Evolutionary conservation across 2,888 invertebrate species (phyloP).

Genomic region (Synergus itoensis): DNA sequence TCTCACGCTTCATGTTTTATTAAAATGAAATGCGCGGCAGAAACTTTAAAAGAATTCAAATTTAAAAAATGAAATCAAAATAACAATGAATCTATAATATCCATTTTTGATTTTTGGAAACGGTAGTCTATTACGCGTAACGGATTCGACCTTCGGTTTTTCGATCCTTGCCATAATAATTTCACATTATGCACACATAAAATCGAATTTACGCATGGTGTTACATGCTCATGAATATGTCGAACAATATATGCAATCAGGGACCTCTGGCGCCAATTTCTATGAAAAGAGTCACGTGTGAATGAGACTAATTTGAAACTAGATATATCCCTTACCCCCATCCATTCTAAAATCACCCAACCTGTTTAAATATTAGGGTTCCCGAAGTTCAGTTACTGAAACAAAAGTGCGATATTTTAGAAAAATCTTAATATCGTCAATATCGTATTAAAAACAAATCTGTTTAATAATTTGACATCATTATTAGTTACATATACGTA

Average conservation of each 20-base stretch:
- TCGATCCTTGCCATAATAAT: not conserved
- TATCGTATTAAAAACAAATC: not conserved
- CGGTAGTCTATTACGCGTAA: not conserved
- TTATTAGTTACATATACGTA: too few relatives aligned
- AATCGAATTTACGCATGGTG: not conserved
- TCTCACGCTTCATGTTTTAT: not conserved
- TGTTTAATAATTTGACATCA: too few relatives aligned
- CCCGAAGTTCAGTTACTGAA: not conserved
- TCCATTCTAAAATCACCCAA: not conserved
- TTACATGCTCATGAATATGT: conserved; percentile 23
- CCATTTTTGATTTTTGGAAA: not conserved
- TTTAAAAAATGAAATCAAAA: not conserved
- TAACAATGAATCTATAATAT: not conserved
- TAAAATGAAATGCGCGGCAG: not conserved
- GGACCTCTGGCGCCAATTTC: conserved; percentile 45
- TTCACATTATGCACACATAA: not conserved
- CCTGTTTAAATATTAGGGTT: not conserved
- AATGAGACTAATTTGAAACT: conserved; percentile 58
- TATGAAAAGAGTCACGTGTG: conserved; percentile 48
- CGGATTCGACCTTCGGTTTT: not conserved
- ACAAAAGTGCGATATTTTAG: not conserved
- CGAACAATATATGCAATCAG: conserved; percentile 60
- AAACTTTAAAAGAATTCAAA: not conserved
- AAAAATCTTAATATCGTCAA: not conserved
- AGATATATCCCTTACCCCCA: conserved; percentile 46